Evolutionary conservation across 2,113 vertebrate species (phyloP).

Genomic region (Paramormyrops kingsleyae): DNA sequence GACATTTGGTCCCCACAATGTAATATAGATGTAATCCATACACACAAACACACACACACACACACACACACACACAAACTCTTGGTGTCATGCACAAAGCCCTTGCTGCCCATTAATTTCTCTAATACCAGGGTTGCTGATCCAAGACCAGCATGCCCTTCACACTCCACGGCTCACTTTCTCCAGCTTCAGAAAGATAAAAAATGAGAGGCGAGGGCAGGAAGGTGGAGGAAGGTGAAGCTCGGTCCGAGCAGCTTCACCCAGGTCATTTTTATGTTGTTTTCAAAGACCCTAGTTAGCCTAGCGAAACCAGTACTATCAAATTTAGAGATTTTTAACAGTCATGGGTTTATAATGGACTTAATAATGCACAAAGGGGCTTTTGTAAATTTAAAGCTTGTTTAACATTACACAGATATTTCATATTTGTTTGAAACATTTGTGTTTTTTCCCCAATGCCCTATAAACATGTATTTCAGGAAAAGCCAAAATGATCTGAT

Average conservation of each 20-base stretch:
- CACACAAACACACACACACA: background rate
- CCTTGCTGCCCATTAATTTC: background rate
- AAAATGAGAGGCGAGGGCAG: background rate
- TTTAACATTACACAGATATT: background rate
- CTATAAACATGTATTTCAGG: background rate
- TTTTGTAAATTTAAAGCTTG: background rate
- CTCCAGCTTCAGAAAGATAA: background rate
- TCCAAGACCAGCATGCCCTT: background rate
- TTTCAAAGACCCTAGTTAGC: background rate
- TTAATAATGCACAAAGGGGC: background rate
- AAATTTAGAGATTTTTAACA: background rate
- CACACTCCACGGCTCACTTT: background rate
- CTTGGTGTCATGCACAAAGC: background rate
- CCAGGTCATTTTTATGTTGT: background rate
- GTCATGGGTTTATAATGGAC: background rate
- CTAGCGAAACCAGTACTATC: background rate
- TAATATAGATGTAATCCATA: too few relatives aligned
- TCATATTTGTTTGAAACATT: background rate
- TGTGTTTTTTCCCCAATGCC: background rate
- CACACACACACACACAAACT: background rate
- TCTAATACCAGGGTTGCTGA: background rate
- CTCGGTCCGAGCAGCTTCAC: background rate
- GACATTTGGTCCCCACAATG: too few relatives aligned
- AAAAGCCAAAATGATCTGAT: background rate
- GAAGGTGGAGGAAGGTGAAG: background rate